Evolutionary conservation across 2,797 vertebrate species (phyloP).

Genomic region (Sardinella longiceps): DNA sequence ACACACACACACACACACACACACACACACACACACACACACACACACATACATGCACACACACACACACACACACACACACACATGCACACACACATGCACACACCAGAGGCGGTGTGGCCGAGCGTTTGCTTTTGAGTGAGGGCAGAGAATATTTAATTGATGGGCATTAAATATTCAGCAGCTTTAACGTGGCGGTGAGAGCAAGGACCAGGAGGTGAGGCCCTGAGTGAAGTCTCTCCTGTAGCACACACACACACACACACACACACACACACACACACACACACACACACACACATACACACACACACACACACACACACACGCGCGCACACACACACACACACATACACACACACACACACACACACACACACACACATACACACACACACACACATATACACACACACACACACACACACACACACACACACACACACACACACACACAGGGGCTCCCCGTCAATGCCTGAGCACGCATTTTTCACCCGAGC

Average conservation of each 20-base stretch:
- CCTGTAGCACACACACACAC: neutral
- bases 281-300: too few species aligned
- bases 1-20: neutral
- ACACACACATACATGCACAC: constrained; percentile 1
- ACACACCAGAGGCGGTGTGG: neutral
- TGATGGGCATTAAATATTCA: constrained; percentile 16
- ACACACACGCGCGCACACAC: too few species aligned
- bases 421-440: too few species aligned
- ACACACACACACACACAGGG: neutral
- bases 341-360: too few species aligned
- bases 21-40: constrained; percentile 17
- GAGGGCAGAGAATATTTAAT: constrained; percentile 22
- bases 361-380: too few species aligned
- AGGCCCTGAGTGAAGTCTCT: neutral
- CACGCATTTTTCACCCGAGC: neutral
- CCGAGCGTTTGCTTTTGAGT: constrained; percentile 5
- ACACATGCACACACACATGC: constrained; percentile 11
- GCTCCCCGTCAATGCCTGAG: neutral
- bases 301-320: too few species aligned
- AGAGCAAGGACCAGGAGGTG: neutral
- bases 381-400: too few species aligned
- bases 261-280: too few species aligned
- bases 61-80: neutral
- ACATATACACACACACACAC: too few species aligned
- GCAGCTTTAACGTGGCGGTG: neutral